A percentile compares a stretch with the other conserved stretches of the same genome.
Conservation (phyloP, 2,797 vertebrate genomes). For the Menidia menidia region DNA sequence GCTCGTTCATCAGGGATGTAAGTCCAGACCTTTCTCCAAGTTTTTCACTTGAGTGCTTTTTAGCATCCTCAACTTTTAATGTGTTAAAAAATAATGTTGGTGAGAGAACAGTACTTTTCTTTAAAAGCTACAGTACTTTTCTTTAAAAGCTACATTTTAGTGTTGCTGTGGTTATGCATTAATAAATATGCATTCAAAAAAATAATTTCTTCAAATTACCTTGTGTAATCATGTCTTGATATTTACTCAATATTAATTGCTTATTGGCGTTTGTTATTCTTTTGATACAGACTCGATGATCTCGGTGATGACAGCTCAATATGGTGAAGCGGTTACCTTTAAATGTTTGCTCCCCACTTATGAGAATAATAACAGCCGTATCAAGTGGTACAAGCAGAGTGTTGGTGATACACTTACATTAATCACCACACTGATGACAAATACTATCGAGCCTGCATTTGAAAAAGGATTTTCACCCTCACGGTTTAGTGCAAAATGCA, state of each 20-base stretch:
- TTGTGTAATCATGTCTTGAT: neutral
- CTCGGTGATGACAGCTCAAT: slow-evolving; percentile 1
- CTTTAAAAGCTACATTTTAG: neutral
- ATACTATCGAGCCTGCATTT: neutral
- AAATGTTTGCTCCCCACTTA: slow-evolving; percentile 1
- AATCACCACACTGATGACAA: slow-evolving; percentile 21
- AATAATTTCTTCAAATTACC: neutral
- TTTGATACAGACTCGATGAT: slow-evolving; percentile 35
- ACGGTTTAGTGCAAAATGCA: slow-evolving; percentile 17
- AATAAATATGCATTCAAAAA: too few species aligned
- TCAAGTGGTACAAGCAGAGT: slow-evolving; percentile 61
- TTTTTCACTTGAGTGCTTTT: neutral
- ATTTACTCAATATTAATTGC: neutral
- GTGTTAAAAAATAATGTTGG: neutral
- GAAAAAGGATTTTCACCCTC: slow-evolving; percentile 15
- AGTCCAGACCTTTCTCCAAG: neutral
- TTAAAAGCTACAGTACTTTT: neutral
- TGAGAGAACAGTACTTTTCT: neutral
- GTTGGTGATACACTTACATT: slow-evolving; percentile 23
- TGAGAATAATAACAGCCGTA: slow-evolving; percentile 7
- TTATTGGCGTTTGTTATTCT: neutral
- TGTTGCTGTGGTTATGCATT: neutral
- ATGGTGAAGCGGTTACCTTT: slow-evolving; percentile 41
- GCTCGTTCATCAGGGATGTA: slow-evolving; percentile 44
- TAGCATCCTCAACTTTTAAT: neutral